A percentile compares a stretch with the other conserved stretches of the same genome.
Conservation (phyloP, 2,113 vertebrate genomes). For the Clarias gariepinus region DNA sequence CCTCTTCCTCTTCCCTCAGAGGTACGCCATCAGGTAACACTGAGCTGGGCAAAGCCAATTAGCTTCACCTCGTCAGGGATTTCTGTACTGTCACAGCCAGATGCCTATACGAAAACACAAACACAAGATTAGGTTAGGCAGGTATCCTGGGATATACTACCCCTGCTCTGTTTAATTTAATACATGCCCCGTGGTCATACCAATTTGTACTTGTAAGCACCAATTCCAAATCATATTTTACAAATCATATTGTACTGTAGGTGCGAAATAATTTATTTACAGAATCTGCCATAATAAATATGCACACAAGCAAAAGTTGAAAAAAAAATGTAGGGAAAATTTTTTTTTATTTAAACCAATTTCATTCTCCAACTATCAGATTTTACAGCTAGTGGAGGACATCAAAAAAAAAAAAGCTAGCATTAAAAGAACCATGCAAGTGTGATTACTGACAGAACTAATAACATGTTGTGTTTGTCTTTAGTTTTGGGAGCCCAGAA, state of each 20-base stretch:
- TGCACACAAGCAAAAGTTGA: no score
- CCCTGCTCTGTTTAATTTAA: not conserved
- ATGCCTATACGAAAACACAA: slow-evolving; percentile 72
- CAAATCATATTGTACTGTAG: not conserved
- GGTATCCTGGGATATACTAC: not conserved
- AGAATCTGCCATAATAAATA: not conserved
- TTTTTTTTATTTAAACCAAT: no score
- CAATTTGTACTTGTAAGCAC: not conserved
- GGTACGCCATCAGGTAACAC: slow-evolving; percentile 86
- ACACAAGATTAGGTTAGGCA: not conserved
- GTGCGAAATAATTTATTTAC: not conserved
- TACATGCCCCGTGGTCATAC: not conserved
- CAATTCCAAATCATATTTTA: not conserved
- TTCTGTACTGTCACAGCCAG: slow-evolving; percentile 89
- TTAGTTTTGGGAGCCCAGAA: not conserved
- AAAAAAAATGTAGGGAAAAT: not conserved
- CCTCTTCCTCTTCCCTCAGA: slow-evolving; percentile 46
- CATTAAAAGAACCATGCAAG: not conserved
- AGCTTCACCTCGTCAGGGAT: slow-evolving; percentile 97
- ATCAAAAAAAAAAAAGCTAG: not conserved
- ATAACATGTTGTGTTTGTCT: not conserved
- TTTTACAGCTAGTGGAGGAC: not conserved
- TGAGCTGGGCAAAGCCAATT: slow-evolving; percentile 97
- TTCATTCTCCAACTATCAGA: no score
- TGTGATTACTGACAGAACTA: not conserved